A percentile compares a stretch with the other conserved stretches of the same genome.
Conservation (phyloP, 2,888 invertebrate genomes). For the Tachystola acroxantha region DNA sequence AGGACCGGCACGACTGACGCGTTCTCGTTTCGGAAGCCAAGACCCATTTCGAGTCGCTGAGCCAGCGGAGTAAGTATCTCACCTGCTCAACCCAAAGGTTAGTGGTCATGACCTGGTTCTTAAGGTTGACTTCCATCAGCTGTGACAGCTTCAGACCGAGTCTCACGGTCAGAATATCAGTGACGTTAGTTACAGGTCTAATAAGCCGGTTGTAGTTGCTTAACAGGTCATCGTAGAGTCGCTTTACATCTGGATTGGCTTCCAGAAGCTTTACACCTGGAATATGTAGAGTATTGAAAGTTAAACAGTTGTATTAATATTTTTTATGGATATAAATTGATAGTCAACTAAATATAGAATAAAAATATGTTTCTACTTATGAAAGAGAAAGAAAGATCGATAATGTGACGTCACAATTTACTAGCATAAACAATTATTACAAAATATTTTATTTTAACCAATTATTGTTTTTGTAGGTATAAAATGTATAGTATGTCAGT, state of each 20-base stretch:
- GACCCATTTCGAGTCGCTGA: no score
- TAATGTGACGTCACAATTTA: no score
- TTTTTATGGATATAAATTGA: no score
- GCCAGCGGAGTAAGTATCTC: constrained; percentile 22
- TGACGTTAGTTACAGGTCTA: constrained; percentile 94
- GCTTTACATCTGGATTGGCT: constrained; percentile 95
- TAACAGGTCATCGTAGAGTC: constrained; percentile 96
- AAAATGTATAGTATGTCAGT: no score
- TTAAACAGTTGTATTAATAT: no score
- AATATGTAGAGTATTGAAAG: no score
- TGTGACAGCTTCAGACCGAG: constrained; percentile 94
- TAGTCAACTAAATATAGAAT: background rate
- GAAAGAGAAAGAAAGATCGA: background rate
- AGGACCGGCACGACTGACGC: no score
- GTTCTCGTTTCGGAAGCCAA: no score
- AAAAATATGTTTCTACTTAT: background rate
- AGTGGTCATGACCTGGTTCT: constrained; percentile 96
- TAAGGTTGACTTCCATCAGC: constrained; percentile 93
- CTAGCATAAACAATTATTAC: no score
- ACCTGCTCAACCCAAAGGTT: constrained; percentile 97
- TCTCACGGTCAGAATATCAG: constrained; percentile 94
- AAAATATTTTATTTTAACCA: no score
- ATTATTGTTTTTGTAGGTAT: no score
- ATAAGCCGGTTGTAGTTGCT: constrained; percentile 97
- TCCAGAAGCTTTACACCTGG: constrained; percentile 75